A percentile compares a stretch with the other conserved stretches of the same genome.
Evolutionary conservation across 1,140 invertebrate genomes (phyloP).

Genomic region (Nasonia giraulti): DNA sequence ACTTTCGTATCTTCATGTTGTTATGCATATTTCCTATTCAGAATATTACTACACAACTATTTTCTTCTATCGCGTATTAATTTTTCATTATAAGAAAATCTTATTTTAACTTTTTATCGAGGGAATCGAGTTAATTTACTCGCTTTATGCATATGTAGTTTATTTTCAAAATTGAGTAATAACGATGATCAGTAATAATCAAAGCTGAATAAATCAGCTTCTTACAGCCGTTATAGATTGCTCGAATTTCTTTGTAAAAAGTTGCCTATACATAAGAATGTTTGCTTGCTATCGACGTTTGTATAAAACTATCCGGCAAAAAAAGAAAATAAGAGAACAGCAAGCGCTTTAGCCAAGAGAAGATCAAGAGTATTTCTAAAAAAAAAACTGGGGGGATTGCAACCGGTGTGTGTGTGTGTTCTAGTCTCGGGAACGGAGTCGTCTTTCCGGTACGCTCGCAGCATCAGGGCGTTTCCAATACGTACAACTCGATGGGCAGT

Average conservation of each 20-base stretch:
- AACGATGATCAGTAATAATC: background rate
- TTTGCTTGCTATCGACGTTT: background rate
- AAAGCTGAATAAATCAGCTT: background rate
- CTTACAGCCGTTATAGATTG: background rate
- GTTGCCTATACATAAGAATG: background rate
- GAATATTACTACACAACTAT: background rate
- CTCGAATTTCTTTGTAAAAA: background rate
- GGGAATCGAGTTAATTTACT: background rate
- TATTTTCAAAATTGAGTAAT: background rate
- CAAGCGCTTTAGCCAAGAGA: background rate
- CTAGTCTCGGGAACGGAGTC: conserved; percentile 92
- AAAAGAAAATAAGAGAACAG: background rate
- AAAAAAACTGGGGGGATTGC: conserved; percentile 60
- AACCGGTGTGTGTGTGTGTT: conserved; percentile 70
- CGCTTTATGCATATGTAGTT: background rate
- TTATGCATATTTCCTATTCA: conserved; percentile 30
- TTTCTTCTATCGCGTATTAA: conserved; percentile 1
- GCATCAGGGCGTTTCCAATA: conserved; percentile 79
- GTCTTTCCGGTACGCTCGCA: conserved; percentile 87
- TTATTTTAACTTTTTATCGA: background rate
- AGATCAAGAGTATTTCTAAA: background rate
- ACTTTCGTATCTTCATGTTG: conserved; percentile 26
- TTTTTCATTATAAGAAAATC: background rate
- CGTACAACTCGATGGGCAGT: conserved; percentile 93
- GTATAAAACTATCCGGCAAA: background rate